Percentiles rank a stretch among this genome's conserved stretches.
Evolutionary conservation across 2,888 invertebrate species (phyloP).

Genomic region (Epicampocera succincta): DNA sequence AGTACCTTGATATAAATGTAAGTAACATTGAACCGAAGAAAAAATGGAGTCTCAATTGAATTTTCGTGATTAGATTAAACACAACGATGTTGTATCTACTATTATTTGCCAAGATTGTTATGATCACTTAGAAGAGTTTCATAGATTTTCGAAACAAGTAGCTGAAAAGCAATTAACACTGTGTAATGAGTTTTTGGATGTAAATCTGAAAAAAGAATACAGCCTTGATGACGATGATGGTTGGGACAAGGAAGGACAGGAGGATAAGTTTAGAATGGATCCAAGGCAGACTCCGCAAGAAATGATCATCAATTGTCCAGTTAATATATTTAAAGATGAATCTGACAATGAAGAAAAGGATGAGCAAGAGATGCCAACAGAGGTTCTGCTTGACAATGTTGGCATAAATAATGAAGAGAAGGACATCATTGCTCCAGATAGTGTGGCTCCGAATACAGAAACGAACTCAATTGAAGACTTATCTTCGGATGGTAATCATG

Average conservation of each 20-base stretch:
- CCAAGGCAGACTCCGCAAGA: slow-evolving; percentile 17
- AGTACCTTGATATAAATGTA: slow-evolving; percentile 76
- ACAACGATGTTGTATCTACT: slow-evolving; percentile 70
- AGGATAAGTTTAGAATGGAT: slow-evolving; percentile 7
- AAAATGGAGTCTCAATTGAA: slow-evolving; percentile 35
- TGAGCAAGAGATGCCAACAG: slow-evolving; percentile 55
- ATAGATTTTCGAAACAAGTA: slow-evolving; percentile 69
- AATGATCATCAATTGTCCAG: slow-evolving; percentile 44
- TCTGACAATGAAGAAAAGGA: slow-evolving; percentile 58
- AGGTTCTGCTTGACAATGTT: slow-evolving; percentile 41
- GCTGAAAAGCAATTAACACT: slow-evolving; percentile 69
- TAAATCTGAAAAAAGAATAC: slow-evolving; percentile 64
- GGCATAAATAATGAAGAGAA: slow-evolving; percentile 37
- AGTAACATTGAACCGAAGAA: slow-evolving; percentile 34
- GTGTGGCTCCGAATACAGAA: slow-evolving; percentile 36
- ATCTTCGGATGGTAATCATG: slow-evolving; percentile 54
- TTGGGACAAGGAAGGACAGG: slow-evolving; percentile 28
- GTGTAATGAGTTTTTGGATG: slow-evolving; percentile 70
- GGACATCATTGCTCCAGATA: slow-evolving; percentile 57
- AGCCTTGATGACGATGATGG: slow-evolving; percentile 43
- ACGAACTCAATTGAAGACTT: slow-evolving; percentile 11
- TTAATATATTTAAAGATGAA: slow-evolving; percentile 60
- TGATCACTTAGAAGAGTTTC: slow-evolving; percentile 70
- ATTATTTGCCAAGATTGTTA: slow-evolving; percentile 70
- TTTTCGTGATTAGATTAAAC: slow-evolving; percentile 61